Evolutionary conservation across 2,113 vertebrate genomes (phyloP).

Genomic region (Procavia capensis): DNA sequence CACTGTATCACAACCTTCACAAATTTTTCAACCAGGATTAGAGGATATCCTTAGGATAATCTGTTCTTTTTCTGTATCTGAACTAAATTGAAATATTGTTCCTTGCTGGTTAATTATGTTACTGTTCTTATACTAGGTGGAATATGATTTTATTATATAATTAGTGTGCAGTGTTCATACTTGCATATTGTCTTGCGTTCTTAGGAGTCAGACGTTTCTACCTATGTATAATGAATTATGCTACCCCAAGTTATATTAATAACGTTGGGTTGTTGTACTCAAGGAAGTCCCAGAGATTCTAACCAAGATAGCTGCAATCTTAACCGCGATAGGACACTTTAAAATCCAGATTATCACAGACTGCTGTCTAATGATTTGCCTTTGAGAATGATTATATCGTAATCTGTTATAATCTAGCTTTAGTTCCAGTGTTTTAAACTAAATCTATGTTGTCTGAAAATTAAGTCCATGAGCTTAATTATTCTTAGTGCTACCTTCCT

Average conservation of each 20-base stretch:
- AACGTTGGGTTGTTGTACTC: background rate
- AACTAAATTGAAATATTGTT: background rate
- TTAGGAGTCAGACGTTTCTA: background rate
- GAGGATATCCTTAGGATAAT: background rate
- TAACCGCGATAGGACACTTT: background rate
- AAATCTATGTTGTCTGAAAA: background rate
- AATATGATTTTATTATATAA: background rate
- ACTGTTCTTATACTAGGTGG: background rate
- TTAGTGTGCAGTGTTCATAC: background rate
- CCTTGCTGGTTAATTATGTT: background rate
- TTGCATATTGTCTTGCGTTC: slow-evolving; percentile 18
- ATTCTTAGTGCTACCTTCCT: too few species aligned
- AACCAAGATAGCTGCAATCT: background rate
- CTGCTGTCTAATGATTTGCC: background rate
- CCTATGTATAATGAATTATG: slow-evolving; percentile 34
- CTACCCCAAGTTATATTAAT: background rate
- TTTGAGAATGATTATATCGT: background rate
- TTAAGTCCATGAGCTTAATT: too few species aligned
- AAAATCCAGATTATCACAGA: background rate
- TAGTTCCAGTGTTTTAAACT: background rate
- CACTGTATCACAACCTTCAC: fast-evolving
- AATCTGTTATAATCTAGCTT: background rate
- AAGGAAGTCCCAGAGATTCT: slow-evolving; percentile 31
- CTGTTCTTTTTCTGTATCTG: background rate
- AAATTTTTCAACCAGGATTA: background rate